Percentiles rank a stretch among this genome's conserved stretches.
phyloP scores from a whole-genome alignment of 2,797 vertebrate genomes.

The Cercopithecus petaurista region DNA sequence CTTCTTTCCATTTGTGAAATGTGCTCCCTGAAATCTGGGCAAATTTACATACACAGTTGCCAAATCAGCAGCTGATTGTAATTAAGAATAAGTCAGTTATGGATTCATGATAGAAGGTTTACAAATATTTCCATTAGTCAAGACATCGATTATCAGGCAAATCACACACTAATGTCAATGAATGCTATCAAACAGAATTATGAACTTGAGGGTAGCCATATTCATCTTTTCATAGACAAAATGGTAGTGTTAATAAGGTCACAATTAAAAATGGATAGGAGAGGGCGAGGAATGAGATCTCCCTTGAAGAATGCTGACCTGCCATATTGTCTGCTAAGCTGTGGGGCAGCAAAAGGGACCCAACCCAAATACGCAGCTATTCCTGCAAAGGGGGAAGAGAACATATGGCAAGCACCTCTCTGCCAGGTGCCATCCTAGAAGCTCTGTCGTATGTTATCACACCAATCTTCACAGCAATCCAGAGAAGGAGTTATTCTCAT shows the following conservation, averaged over 20 bases:
- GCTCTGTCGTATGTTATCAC: accelerated
- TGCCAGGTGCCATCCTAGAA: not conserved
- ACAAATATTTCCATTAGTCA: conserved; percentile 60
- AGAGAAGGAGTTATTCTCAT: not conserved
- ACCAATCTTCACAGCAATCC: not conserved
- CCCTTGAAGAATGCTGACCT: not conserved
- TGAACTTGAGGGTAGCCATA: not conserved
- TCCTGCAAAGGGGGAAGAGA: not conserved
- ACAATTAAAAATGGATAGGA: not conserved
- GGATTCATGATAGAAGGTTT: conserved; percentile 18
- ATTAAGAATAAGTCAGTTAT: conserved; percentile 58
- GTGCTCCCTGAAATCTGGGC: not conserved
- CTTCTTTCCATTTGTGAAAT: not conserved
- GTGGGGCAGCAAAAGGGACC: not conserved
- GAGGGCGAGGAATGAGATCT: not conserved
- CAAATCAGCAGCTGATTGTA: conserved; percentile 56
- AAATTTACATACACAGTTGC: conserved; percentile 36
- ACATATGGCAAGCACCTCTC: accelerated
- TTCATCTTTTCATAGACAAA: not conserved
- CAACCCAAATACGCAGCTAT: not conserved
- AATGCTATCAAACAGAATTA: not conserved
- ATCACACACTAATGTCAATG: not conserved
- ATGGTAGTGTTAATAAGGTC: not conserved
- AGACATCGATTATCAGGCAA: conserved; percentile 51
- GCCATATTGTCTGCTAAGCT: not conserved